Percentiles rank a stretch among this genome's conserved stretches.
phyloP scores from a whole-genome alignment of 2,797 vertebrate species.

The Falco berigora region DNA sequence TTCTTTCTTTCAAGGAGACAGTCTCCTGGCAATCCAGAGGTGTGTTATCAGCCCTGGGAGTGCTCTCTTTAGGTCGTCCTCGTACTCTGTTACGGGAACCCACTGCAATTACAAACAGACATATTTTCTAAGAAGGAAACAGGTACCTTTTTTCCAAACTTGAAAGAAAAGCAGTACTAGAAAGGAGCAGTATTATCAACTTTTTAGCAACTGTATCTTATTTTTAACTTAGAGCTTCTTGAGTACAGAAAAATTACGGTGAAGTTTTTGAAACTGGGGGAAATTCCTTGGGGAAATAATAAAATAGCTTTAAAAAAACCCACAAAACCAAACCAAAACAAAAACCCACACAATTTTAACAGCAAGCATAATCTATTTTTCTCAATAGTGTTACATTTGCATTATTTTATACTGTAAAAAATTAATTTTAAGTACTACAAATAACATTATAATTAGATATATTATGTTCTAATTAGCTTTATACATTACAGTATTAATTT shows the following conservation, averaged over 20 bases:
- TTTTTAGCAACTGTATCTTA: neutral
- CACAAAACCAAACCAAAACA: no score
- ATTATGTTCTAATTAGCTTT: neutral
- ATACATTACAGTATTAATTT: neutral
- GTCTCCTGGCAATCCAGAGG: constrained; percentile 76
- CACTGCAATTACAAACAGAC: constrained; percentile 71
- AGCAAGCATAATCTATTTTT: neutral
- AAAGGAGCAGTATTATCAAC: neutral
- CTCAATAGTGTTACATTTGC: neutral
- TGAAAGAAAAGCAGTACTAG: neutral
- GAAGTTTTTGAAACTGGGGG: neutral
- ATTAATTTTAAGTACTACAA: neutral
- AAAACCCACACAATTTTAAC: neutral
- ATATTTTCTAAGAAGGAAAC: neutral
- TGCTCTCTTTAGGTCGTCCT: constrained; percentile 72
- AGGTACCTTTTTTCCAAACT: neutral
- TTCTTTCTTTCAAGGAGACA: constrained; percentile 80
- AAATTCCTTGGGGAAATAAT: neutral
- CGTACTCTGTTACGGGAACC: constrained; percentile 67
- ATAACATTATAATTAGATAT: neutral
- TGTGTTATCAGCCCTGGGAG: constrained; percentile 65
- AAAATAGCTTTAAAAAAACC: neutral
- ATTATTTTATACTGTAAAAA: neutral
- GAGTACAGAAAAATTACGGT: neutral
- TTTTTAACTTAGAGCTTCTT: neutral